Base-by-base conservation (phyloP, 2,888 invertebrate genomes). In the Mesoligia furuncula region DNA sequence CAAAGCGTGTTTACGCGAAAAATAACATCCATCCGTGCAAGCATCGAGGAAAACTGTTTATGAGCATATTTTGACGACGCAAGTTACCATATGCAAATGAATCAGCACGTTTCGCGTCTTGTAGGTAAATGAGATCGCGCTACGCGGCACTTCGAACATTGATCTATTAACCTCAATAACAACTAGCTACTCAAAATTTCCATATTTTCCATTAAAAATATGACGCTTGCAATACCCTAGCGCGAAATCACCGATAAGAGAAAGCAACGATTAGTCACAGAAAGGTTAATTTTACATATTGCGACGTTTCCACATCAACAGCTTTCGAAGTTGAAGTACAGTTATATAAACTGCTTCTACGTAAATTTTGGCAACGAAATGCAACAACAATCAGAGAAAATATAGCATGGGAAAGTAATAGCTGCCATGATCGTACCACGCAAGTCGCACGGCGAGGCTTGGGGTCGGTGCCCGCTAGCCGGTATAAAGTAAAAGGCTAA, bases 381-480 rank as follows among this genome's bases (percentile, higher is more conserved):
- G 59, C 75, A 83, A 82, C 78, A 82, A 83, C 71, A 79, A 77
- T 85, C 79, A 70, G 74, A 79, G 80, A 80, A 92, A 92, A 90
- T 90, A 88, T 87, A 91, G 89, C 92, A 94, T 95, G 94, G 95
- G 95, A 96, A 96, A 95, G 95, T 93, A 91, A 93, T 93, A 95
- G 96, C 96, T 95, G 96, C 96, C 96, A 97, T 97, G 96, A 96
- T 95, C 96, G 97, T 84, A 92, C 96, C 96, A 97, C 97, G 96
- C 96, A 96, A 95, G 94, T 93, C 94, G 94, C 93, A 94, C 95
- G 94, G 93, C 94, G 93, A 95, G 96, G 97, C 97, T 97, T 97
- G 97, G 97, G 97, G 97, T 97, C 97, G 97, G 97, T 97, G 97
- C 96, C 97, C 97, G 97, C 97, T 96, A 95, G 97, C 97, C 97